Percentiles rank a stretch among this genome's conserved stretches.
Evolutionary conservation across 2,888 invertebrate genomes (phyloP).

Genomic region (Lottia scabra): DNA sequence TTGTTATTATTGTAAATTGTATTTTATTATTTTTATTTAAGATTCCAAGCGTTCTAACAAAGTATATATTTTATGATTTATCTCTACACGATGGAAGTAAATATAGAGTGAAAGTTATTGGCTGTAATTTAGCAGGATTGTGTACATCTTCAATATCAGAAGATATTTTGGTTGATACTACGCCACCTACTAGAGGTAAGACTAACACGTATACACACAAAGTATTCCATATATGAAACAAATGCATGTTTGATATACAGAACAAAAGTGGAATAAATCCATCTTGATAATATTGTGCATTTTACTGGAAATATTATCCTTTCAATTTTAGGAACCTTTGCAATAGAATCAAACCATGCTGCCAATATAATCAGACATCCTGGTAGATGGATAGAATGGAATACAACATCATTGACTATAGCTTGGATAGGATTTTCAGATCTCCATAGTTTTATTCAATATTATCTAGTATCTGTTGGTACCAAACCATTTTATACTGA

Average conservation of each 20-base stretch:
- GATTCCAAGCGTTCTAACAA: not conserved
- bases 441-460: conserved; percentile 29
- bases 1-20: too few relatives aligned
- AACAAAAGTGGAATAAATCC: too few relatives aligned
- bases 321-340: conserved; percentile 31
- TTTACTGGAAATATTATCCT: too few relatives aligned
- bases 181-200: conserved; percentile 25
- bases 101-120: conserved; percentile 36
- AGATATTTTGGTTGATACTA: conserved; percentile 23
- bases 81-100: conserved; percentile 34
- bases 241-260: too few relatives aligned
- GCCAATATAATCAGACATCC: not conserved
- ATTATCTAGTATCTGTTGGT: conserved; percentile 32
- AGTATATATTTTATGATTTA: not conserved
- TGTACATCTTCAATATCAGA: conserved; percentile 27
- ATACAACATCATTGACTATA: conserved; percentile 11
- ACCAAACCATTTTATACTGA: conserved; percentile 15
- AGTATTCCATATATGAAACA: too few relatives aligned
- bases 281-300: too few relatives aligned
- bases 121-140: conserved; percentile 38
- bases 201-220: too few relatives aligned
- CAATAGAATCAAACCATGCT: conserved; percentile 20
- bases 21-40: not conserved
- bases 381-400: not conserved
- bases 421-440: conserved; percentile 40